phyloP scores from a whole-genome alignment of 2,888 invertebrate species.

The Ethmia dodecea region DNA sequence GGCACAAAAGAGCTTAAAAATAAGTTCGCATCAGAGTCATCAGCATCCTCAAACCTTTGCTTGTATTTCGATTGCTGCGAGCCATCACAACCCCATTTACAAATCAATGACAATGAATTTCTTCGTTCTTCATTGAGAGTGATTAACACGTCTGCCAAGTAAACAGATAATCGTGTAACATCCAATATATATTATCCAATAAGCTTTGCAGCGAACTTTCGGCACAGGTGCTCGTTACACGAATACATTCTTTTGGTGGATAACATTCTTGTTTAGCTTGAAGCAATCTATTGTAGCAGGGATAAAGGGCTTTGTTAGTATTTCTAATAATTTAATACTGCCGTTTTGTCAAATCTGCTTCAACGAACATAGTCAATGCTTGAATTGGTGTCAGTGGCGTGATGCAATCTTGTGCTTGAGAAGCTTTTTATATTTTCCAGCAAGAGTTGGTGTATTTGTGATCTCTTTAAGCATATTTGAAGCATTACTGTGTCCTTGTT shows the following conservation, averaged over 20 bases:
- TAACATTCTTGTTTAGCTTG: constrained; percentile 7
- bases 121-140: constrained; percentile 5
- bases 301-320: constrained; percentile 1
- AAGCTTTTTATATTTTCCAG: no score
- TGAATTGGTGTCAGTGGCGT: constrained; percentile 1
- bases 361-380: constrained; percentile 1
- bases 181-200: background rate
- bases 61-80: constrained; percentile 20
- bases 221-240: constrained; percentile 5
- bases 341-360: constrained; percentile 1
- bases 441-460: background rate
- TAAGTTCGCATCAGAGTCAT: constrained; percentile 17
- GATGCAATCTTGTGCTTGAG: no score
- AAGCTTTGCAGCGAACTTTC: constrained; percentile 3
- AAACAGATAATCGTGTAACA: background rate
- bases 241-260: constrained; percentile 4
- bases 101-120: constrained; percentile 13
- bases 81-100: constrained; percentile 23
- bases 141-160: constrained; percentile 7
- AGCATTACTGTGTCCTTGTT: background rate
- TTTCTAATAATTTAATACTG: background rate
- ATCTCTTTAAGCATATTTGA: background rate
- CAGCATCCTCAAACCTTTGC: constrained; percentile 15
- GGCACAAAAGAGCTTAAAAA: constrained; percentile 26
- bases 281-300: constrained; percentile 3